Evolutionary conservation across 2,113 vertebrate genomes (phyloP).

Genomic region (Trichechus manatus): DNA sequence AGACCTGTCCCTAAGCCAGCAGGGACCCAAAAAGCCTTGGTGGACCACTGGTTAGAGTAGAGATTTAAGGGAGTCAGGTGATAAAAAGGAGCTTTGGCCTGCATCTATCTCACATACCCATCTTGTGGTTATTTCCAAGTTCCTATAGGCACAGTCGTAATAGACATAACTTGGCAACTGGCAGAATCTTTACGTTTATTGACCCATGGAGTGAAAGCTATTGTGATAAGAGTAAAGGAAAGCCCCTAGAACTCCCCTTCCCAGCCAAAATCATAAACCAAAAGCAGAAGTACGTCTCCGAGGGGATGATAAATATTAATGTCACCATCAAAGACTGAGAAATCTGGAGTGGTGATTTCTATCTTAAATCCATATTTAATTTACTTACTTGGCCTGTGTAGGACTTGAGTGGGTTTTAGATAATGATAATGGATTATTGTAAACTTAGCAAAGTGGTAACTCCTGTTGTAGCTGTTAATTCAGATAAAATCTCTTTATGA

Average conservation of each 20-base stretch:
- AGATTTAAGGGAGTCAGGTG: not conserved
- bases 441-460: not conserved
- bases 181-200: not conserved
- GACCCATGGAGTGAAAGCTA: not conserved
- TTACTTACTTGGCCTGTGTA: not conserved
- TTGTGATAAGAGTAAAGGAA: slow-evolving; percentile 9
- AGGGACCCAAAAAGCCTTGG: not conserved
- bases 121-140: not conserved
- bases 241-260: not conserved
- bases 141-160: not conserved
- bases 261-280: not conserved
- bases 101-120: not conserved
- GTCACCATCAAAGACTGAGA: not conserved
- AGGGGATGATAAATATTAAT: not conserved
- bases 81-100: not conserved
- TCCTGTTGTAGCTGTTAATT: not conserved
- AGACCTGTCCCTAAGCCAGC: not conserved
- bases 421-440: not conserved
- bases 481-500: not conserved
- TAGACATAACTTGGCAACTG: not conserved
- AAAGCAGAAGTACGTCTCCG: not conserved
- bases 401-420: not conserved
- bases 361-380: not conserved
- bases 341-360: not conserved
- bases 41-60: slow-evolving; percentile 3